Evolutionary conservation across 2,888 invertebrate genomes (phyloP), one percentile per base, ranked within the genome.

Genomic region (Drosophila flavopinicola): DNA sequence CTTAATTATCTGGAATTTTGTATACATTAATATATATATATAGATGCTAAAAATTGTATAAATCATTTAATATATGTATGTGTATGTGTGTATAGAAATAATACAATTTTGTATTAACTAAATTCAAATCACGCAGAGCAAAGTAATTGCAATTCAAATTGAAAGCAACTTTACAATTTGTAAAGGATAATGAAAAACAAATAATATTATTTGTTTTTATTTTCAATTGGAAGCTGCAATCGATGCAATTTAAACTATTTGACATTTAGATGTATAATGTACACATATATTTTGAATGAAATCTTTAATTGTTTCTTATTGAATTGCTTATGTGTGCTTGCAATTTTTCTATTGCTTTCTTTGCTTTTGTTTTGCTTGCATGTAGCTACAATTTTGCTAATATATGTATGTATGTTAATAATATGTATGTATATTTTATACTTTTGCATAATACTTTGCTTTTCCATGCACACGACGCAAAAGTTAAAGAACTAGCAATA

Each of bases 391-490:
- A 75, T 78, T 75, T 68, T 38, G 58, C 70, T 75, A 63, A 70
- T 65, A 56, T 70, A 60, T 69, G 54, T 77, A 70, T 65, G 53
- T 70, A 60, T 69, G 54, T 77, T 25, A 47, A 32, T 56, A 67
- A 44, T 65, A 66, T 80, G 24, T 75, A 60, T 73, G 42, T 38
- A 61, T 74, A 61, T 63, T 61, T 72, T 84, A 86, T 69, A 77
- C 77, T 76, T 66, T 70, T 60, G 85, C 70, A 78, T 82, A 82
- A 82, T 82, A 82, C 80, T 82, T 78, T 78, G 79, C 79, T 61
- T 75, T 70, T 78, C 66, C 48, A 58, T 30, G 44, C 61, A 67
- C 35, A 52, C 44, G 39, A 65, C 59, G 80, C 80, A 66, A 74
- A 70, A 63, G 60, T 66, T 71, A 52, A 71, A 73, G 66, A 75